Evolutionary conservation across 2,888 invertebrate species (phyloP).

Genomic region (Syritta pipiens): DNA sequence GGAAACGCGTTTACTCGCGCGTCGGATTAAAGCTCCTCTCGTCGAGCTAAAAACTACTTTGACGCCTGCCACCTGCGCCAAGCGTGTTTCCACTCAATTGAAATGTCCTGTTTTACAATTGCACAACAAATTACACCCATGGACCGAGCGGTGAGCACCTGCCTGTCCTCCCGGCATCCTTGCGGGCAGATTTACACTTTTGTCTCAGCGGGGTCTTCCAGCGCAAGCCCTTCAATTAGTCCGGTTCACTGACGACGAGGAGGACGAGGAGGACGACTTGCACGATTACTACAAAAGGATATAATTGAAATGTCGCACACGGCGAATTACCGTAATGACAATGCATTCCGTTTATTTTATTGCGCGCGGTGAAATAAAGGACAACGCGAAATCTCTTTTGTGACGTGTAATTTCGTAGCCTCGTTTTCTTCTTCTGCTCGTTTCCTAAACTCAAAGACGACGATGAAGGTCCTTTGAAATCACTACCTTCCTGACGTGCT

Average conservation of each 20-base stretch:
- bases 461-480: slow-evolving; percentile 48
- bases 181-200: slow-evolving; percentile 52
- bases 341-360: slow-evolving; percentile 61
- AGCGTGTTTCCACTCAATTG: slow-evolving; percentile 29
- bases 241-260: slow-evolving; percentile 48
- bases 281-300: slow-evolving; percentile 28
- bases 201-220: slow-evolving; percentile 43
- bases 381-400: slow-evolving; percentile 42
- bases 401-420: slow-evolving; percentile 38
- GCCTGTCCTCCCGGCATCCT: slow-evolving; percentile 27
- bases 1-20: too few species aligned
- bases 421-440: too few species aligned
- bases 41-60: too few species aligned
- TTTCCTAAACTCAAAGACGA: too few species aligned
- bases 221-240: slow-evolving; percentile 57
- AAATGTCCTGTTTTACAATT: slow-evolving; percentile 34
- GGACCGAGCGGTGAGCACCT: slow-evolving; percentile 12
- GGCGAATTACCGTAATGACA: slow-evolving; percentile 64
- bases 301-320: slow-evolving; percentile 45
- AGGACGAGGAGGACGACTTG: too few species aligned
- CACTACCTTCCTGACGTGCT: slow-evolving; percentile 56
- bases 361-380: slow-evolving; percentile 47
- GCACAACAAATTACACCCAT: slow-evolving; percentile 27
- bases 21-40: too few species aligned
- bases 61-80: too few species aligned